Evolutionary conservation across 2,113 vertebrate species (phyloP), one percentile per base, ranked within the genome.

Genomic region (Cyanocitta stelleri): DNA sequence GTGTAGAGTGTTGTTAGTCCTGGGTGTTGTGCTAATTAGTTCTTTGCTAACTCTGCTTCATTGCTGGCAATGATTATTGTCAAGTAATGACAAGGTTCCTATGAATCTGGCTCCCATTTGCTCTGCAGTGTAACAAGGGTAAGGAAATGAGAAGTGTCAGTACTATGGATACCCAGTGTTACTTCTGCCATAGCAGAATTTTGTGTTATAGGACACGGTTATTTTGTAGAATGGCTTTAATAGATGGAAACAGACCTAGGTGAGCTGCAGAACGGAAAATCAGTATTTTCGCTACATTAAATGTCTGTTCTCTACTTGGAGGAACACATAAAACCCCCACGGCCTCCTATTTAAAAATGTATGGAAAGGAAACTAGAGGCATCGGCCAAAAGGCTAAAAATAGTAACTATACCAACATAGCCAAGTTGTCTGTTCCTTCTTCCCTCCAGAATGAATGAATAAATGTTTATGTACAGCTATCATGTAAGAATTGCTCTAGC

Each of bases 331-430:
- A 92, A 75, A 67, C 18, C 63, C 75, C 55, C n/a, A 26, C 1
- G 0, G 61, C 59, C 69, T 90, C 73, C 71, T 81, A 56, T 89
- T 24, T 76, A 69, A 93, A 95, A 66, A 75, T 9, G 21, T 58
- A 78, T 66, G 83, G 86, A 96, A 89, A 93, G 83, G 73, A 95
- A 94, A 76, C 56, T 19, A 61, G 48, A 84, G 19, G 21, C 86
- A 78, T 93, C 62, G 85, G 83, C 83, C 93, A 87, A 84, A 90
- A 89, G 54, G 58, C 92, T 94, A 94, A 96, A 97, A 95, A 88
- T 95, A 96, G 71, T 59, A 74, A 62, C 63, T 78, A 9, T 68
- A 78, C 48, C 44, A 78, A 64, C 16, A 52, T 35, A 92, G 92
- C 90, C 73, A 95, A 94, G 68, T 78, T 91, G 61, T 85, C 92